Percentiles rank a stretch among this genome's conserved stretches.
phyloP scores from a whole-genome alignment of 2,113 vertebrate species.

The Acinonyx jubatus region DNA sequence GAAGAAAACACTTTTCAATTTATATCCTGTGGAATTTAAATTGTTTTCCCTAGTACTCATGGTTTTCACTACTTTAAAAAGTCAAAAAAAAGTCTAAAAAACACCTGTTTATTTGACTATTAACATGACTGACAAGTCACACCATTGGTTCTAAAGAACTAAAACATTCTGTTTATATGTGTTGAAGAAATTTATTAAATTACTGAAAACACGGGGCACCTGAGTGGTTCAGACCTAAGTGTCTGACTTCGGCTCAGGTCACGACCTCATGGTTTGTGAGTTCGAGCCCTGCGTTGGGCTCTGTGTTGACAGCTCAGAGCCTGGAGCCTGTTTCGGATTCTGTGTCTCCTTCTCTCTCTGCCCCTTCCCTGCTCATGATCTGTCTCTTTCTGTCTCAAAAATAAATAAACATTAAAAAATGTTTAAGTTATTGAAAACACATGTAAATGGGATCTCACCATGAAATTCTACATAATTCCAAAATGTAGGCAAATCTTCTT shows the following conservation, averaged over 20 bases:
- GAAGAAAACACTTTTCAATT: not conserved
- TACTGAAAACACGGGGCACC: not conserved
- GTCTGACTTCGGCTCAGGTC: too few relatives aligned
- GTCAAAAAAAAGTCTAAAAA: not conserved
- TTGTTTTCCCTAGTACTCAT: not conserved
- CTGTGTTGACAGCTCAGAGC: too few relatives aligned
- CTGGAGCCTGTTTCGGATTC: too few relatives aligned
- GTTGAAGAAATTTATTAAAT: constrained; percentile 18
- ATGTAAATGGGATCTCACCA: not conserved
- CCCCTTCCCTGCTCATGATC: too few relatives aligned
- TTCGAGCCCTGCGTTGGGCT: too few relatives aligned
- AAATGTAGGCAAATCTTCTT: constrained; percentile 34
- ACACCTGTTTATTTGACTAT: not conserved
- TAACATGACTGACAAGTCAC: not conserved
- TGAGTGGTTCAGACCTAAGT: too few relatives aligned
- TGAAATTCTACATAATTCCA: constrained; percentile 4
- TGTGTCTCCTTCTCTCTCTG: too few relatives aligned
- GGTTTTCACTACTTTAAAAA: constrained; percentile 31
- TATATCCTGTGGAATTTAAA: not conserved
- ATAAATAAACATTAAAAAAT: too few relatives aligned
- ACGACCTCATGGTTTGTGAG: too few relatives aligned
- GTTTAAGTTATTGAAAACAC: not conserved
- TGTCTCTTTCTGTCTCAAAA: too few relatives aligned
- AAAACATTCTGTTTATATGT: not conserved
- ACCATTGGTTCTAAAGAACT: not conserved